Conservation (phyloP, 2,797 vertebrate species). For the Takifugu rubripes region DNA sequence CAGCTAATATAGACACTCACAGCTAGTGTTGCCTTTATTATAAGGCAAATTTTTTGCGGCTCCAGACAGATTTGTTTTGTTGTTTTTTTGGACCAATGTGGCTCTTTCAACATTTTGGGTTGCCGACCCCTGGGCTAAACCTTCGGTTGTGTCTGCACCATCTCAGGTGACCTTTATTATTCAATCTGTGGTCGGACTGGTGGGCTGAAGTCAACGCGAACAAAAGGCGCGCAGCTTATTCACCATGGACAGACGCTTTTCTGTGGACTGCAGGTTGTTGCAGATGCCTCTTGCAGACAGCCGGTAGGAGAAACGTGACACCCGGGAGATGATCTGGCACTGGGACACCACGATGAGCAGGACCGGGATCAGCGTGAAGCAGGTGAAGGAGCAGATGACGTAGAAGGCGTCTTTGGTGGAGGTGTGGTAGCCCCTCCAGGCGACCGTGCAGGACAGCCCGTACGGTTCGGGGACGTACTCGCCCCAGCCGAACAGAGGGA, state of each 20-base stretch:
- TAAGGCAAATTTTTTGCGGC: too few species aligned
- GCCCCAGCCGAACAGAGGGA: slow-evolving; percentile 72
- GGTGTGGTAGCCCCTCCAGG: slow-evolving; percentile 67
- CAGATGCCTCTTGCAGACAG: slow-evolving; percentile 50
- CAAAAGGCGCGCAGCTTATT: slow-evolving; percentile 2
- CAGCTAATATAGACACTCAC: too few species aligned
- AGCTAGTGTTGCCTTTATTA: too few species aligned
- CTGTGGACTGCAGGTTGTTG: slow-evolving; percentile 53
- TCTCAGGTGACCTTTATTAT: too few species aligned
- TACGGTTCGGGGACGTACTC: slow-evolving; percentile 73
- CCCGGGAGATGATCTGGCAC: slow-evolving; percentile 59
- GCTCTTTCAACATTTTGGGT: too few species aligned
- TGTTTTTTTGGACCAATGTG: too few species aligned
- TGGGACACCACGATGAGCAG: slow-evolving; percentile 66
- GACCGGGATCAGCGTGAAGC: slow-evolving; percentile 63
- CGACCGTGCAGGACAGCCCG: slow-evolving; percentile 72
- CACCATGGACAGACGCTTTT: slow-evolving; percentile 63
- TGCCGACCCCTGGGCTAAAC: too few species aligned
- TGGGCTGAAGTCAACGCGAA: too few species aligned
- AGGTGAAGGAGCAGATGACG: slow-evolving; percentile 66
- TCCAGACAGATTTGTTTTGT: too few species aligned
- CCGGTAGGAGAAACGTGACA: slow-evolving; percentile 52
- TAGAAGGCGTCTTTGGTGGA: slow-evolving; percentile 67
- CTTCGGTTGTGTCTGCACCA: too few species aligned
- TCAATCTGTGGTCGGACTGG: too few species aligned